phyloP scores from a whole-genome alignment of 2,113 vertebrate genomes.

The Lagopus leucura region DNA sequence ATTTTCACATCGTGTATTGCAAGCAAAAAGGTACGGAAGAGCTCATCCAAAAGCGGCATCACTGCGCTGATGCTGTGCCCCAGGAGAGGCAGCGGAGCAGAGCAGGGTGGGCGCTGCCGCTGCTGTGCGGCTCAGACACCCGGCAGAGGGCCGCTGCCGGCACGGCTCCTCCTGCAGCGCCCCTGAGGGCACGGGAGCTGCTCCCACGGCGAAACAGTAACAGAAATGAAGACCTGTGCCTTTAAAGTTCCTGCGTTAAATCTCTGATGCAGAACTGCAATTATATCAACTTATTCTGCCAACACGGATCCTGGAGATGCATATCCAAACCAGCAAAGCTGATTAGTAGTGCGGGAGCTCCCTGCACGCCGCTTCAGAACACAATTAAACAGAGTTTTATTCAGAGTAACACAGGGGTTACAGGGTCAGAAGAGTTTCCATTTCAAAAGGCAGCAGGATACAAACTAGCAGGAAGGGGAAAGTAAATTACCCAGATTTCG shows the following conservation, averaged over 20 bases:
- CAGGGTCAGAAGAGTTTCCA: conserved; percentile 74
- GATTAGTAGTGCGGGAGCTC: conserved; percentile 74
- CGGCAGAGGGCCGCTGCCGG: background rate
- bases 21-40: background rate
- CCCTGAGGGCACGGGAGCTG: background rate
- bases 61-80: background rate
- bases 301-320: conserved; percentile 55
- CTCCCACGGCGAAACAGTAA: background rate
- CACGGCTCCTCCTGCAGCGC: background rate
- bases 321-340: conserved; percentile 67
- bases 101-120: rapidly evolving
- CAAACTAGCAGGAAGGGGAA: conserved; percentile 48
- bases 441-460: conserved; percentile 75
- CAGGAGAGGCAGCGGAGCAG: background rate
- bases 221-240: conserved; percentile 22
- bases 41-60: background rate
- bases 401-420: conserved; percentile 72
- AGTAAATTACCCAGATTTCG: conserved; percentile 63
- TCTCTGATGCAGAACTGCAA: conserved; percentile 49
- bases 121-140: rapidly evolving
- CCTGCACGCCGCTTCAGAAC: conserved; percentile 61
- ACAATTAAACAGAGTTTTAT: conserved; percentile 77
- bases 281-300: conserved; percentile 66
- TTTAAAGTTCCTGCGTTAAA: conserved; percentile 62
- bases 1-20: background rate